Evolutionary conservation across 2,888 invertebrate genomes (phyloP).

Genomic region (Eristalis arbustorum): DNA sequence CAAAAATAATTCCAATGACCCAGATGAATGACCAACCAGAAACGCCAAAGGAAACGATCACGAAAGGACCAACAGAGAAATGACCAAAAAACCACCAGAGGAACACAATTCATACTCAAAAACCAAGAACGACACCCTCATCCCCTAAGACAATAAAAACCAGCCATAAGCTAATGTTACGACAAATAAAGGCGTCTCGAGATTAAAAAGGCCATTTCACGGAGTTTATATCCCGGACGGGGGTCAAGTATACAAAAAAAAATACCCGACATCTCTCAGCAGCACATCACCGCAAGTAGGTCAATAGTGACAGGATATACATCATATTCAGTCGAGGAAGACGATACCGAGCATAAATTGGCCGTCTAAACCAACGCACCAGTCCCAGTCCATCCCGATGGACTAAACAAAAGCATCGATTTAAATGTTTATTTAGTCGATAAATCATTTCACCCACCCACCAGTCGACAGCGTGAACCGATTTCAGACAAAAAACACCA

Average conservation of each 20-base stretch:
- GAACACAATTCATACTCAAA: not conserved
- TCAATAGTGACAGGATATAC: not conserved
- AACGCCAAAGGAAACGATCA: too few species aligned
- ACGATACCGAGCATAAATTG: not conserved
- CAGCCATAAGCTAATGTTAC: not conserved
- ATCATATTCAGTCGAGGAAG: not conserved
- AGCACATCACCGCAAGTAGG: not conserved
- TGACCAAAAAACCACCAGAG: not conserved
- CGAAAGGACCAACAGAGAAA: too few species aligned
- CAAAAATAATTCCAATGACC: too few species aligned
- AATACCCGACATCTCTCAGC: too few species aligned
- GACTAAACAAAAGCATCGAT: not conserved
- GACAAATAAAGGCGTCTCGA: not conserved
- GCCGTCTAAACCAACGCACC: not conserved
- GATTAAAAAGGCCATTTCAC: not conserved
- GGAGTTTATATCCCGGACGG: not conserved
- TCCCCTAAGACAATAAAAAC: not conserved
- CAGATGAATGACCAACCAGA: too few species aligned
- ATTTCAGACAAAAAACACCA: not conserved
- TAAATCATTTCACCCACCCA: constrained; percentile 1
- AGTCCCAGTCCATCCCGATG: not conserved
- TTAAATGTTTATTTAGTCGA: constrained; percentile 12
- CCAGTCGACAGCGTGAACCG: not conserved
- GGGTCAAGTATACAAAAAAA: not conserved
- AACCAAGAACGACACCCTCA: not conserved